Conservation (phyloP, 1,140 invertebrate genomes). For the Cydia fagiglandana region DNA sequence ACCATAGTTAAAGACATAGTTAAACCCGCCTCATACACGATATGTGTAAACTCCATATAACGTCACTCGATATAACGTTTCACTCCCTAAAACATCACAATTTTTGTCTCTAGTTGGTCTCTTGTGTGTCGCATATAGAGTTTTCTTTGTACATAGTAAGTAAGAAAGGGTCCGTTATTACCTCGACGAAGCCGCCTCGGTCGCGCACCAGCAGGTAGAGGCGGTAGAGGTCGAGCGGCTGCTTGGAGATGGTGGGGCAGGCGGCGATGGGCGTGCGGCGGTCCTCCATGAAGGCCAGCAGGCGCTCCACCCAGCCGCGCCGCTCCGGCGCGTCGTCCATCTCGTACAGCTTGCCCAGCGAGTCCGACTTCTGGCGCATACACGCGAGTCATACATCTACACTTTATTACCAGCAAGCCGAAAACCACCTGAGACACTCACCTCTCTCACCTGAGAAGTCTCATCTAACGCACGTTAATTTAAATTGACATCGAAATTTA, state of each 20-base stretch:
- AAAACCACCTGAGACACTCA: neutral
- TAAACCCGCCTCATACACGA: too few species aligned
- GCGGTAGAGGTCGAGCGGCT: conserved; percentile 97
- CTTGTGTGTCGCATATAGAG: too few species aligned
- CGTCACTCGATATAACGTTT: too few species aligned
- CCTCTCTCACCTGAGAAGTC: too few species aligned
- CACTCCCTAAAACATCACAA: too few species aligned
- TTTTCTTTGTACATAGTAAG: neutral
- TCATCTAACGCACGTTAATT: neutral
- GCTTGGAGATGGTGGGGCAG: conserved; percentile 98
- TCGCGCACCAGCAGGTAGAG: conserved; percentile 97
- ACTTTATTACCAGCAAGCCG: neutral
- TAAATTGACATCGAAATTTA: neutral
- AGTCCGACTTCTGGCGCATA: conserved; percentile 89
- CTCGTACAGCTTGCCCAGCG: conserved; percentile 95
- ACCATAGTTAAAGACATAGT: too few species aligned
- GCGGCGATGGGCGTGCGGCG: conserved; percentile 94
- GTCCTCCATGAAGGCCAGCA: conserved; percentile 96
- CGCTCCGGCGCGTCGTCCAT: conserved; percentile 97
- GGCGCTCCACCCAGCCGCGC: conserved; percentile 93
- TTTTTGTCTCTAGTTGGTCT: too few species aligned
- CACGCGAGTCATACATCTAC: conserved; percentile 54
- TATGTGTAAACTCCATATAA: too few species aligned
- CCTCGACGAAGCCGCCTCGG: conserved; percentile 97
- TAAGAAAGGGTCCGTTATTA: conserved; percentile 56